phyloP scores from a whole-genome alignment of 1,140 invertebrate genomes.

The Tigriopus japonicus region DNA sequence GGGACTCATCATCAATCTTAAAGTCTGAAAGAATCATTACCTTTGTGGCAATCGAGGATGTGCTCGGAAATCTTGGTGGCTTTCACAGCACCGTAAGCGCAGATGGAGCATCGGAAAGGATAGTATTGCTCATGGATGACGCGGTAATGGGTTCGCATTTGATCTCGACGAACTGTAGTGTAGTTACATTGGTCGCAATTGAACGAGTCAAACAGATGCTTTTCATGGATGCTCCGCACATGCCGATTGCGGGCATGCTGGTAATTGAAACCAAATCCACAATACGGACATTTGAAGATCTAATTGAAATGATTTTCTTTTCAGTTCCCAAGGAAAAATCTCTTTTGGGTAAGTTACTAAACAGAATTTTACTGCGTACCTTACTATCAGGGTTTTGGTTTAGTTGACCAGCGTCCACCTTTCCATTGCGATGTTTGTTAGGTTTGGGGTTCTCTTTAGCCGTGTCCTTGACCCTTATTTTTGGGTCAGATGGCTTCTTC shows the following conservation, averaged over 20 bases:
- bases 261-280: neutral
- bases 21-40: too few relatives aligned
- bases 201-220: neutral
- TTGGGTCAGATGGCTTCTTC: too few relatives aligned
- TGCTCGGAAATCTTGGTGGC: neutral
- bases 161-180: neutral
- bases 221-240: neutral
- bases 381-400: neutral
- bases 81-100: neutral
- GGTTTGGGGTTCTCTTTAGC: too few relatives aligned
- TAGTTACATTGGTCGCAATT: neutral
- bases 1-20: too few relatives aligned
- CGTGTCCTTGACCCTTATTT: too few relatives aligned
- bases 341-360: too few relatives aligned
- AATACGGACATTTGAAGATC: neutral
- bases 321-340: too few relatives aligned
- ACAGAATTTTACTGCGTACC: too few relatives aligned
- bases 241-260: neutral
- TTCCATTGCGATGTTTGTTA: neutral
- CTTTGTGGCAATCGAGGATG: too few relatives aligned
- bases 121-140: neutral
- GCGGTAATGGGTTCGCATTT: neutral
- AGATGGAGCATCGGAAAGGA: neutral
- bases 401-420: neutral
- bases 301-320: too few relatives aligned